Base-by-base conservation (phyloP, 1,140 invertebrate genomes). In the Drosophila melanogaster region DNA sequence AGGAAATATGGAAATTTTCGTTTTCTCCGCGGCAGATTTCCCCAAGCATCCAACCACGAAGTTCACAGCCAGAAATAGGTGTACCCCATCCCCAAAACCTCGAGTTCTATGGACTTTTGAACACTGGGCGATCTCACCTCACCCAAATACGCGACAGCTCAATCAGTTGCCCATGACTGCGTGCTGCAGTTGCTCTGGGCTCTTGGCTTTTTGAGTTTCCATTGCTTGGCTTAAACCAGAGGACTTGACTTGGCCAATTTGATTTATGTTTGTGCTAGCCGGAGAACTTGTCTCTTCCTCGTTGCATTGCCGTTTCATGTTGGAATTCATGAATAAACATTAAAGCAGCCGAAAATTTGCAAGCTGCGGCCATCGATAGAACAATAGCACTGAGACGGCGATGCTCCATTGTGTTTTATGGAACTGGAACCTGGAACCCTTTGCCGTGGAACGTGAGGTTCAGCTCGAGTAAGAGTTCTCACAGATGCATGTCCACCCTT, bases 241-340 rank as follows among this genome's bases (percentile, higher is more conserved):
- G 7, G 49, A 35, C 44, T 33, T 46, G 30, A 53, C 64, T 76
- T 65, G 79, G 74, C 55, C 80, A 83, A 79, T 86, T 86, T 86
- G 83, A 86, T 86, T 86, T 86, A 86, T 87, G 69, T 51, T 37
- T 49, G 64, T 46, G 66, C 64, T 24, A 79, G 62, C 40, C 75
- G 49, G 40, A 44, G 55, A 57, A 47, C 66, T 79, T 78, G 55
- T 57, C 67, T 72, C 79, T 86, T 81, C 75, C 83, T 81, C 74
- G 83, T 87, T 86, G 79, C 83, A 84, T 72, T 86, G 83, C 75
- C 78, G 85, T 81, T 86, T 87, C 83, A 86, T 86, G 83, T 86
- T 77, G 83, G 83, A 86, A 86, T 86, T 86, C 83, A 87, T 86
- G 83, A 86, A 86, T 86, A 86, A 86, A 86, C 83, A 86, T 86